Evolutionary conservation across 2,113 vertebrate species (phyloP), one percentile per base, ranked within the genome.

Genomic region (Vanacampus margaritifer): DNA sequence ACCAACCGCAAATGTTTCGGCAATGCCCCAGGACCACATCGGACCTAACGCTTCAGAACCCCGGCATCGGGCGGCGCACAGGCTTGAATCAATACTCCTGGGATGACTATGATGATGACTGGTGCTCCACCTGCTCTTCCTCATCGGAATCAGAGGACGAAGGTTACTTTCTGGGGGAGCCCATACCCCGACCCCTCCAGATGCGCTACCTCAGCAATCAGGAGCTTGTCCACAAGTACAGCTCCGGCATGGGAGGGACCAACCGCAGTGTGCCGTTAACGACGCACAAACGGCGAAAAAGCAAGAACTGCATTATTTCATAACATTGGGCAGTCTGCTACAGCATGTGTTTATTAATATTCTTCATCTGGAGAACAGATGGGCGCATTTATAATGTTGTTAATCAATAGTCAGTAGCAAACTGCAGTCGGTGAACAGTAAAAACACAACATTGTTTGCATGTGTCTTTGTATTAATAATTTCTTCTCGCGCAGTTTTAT

Each of bases 281-380:
- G 83, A 93, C 93, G 72, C 92, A 94, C 83, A 98, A 96, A 83
- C 94, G 96, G 79, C 92, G 96, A 72, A 98, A 98, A 91, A 98
- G 96, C 94, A 99, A 99, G 91, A 99, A 99, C 92, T 99, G 97
- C 78, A 95, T 94, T 51, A 96, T 99, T 79, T 98, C 97, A 11
- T 99, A 95, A 94, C 83, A 67, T 39, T 54, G 35, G 46, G 68
- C 62, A 16, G 0, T 59, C 74, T 48, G 51, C 36, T 36, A 36
- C 57, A 68, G 36, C 65, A 35, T 50, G 59, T 73, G 69, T 74
- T 74, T 67, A 68, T 79, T 76, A 82, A 72, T 66, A 65, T 65
- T 64, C 58, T 84, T 72, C 65, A 70, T 39, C 71, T 65, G 62
- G 64, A 73, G 59, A 23, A 71, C 43, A 67, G 68, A 61, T 78